Evolutionary conservation across 2,888 invertebrate species (phyloP).

Genomic region (Sesia apiformis): DNA sequence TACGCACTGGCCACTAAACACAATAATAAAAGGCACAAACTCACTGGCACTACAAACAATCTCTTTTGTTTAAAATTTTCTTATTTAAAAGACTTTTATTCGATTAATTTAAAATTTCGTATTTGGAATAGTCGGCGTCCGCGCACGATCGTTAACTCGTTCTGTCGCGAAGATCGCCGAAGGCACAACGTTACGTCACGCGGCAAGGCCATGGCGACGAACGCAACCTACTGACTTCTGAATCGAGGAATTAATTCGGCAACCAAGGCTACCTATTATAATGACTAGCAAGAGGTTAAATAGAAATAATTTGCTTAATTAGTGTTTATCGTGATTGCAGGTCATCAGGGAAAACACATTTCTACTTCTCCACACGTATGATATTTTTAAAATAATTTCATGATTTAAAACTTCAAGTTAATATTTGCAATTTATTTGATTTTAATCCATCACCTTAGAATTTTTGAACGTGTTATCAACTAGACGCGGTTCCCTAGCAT

Average conservation of each 20-base stretch:
- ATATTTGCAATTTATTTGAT: too few relatives aligned
- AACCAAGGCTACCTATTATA: slow-evolving; percentile 28
- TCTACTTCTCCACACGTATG: background rate
- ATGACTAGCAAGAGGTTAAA: background rate
- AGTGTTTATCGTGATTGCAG: background rate
- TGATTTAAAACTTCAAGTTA: too few relatives aligned
- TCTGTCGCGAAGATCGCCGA: slow-evolving; percentile 37
- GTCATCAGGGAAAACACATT: background rate
- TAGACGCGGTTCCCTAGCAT: too few relatives aligned
- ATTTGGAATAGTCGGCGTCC: slow-evolving; percentile 26
- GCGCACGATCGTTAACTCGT: slow-evolving; percentile 30
- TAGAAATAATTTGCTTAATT: background rate
- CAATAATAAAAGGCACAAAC: too few relatives aligned
- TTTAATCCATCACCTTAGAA: too few relatives aligned
- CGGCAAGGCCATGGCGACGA: slow-evolving; percentile 28
- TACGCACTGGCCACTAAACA: too few relatives aligned
- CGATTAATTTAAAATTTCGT: slow-evolving; percentile 10
- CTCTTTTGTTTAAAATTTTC: background rate
- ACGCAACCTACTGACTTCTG: slow-evolving; percentile 41
- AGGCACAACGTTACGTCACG: slow-evolving; percentile 53
- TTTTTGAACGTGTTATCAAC: too few relatives aligned
- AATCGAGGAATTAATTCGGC: slow-evolving; percentile 41
- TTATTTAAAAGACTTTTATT: background rate
- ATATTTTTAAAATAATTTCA: too few relatives aligned
- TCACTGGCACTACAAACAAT: background rate